phyloP scores from a whole-genome alignment of 2,888 invertebrate species.

The Leptinotarsa haldemani region DNA sequence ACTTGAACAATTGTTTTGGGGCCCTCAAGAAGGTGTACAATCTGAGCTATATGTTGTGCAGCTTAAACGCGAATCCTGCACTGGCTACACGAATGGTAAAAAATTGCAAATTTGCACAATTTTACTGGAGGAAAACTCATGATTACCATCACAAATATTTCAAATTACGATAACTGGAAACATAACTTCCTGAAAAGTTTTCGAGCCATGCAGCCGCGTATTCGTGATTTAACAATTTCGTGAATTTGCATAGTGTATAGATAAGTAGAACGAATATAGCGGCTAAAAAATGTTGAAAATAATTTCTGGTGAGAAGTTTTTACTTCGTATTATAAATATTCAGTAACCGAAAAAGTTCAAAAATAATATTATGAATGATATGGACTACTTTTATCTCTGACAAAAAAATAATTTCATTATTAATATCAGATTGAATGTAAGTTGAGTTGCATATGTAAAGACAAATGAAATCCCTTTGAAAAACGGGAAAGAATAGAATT shows the following conservation, averaged over 20 bases:
- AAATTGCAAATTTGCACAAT: not conserved
- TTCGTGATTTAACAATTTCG: not conserved
- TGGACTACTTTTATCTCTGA: no score
- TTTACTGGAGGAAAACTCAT: not conserved
- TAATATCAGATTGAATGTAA: no score
- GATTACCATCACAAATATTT: slow-evolving; percentile 2
- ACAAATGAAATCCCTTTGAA: no score
- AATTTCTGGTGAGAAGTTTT: not conserved
- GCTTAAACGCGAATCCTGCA: no score
- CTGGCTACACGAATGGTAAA: no score
- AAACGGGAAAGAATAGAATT: no score
- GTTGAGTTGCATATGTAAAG: no score
- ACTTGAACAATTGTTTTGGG: no score
- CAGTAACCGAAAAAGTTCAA: not conserved
- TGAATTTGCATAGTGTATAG: slow-evolving; percentile 6
- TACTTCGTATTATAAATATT: not conserved
- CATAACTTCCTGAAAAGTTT: slow-evolving; percentile 10
- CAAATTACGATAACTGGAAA: not conserved
- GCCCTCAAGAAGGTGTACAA: no score
- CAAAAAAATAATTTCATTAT: no score
- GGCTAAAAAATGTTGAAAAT: not conserved
- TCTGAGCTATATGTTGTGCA: no score
- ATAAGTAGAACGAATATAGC: not conserved
- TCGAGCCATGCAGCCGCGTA: not conserved
- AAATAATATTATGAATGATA: no score